Evolutionary conservation across 2,888 invertebrate genomes (phyloP).

Genomic region (Leistus spinibarbis): DNA sequence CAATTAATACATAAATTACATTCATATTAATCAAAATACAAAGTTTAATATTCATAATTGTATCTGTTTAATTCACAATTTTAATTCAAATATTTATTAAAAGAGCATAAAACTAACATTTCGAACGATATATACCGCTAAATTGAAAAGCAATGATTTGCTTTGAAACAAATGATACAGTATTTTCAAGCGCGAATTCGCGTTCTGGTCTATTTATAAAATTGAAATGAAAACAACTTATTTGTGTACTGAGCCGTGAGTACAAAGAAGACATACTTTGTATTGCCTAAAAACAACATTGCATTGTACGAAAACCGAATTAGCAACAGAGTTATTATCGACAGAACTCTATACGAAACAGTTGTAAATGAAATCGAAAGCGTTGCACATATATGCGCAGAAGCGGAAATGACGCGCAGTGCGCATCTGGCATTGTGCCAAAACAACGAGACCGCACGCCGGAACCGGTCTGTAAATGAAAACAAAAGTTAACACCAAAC

Average conservation of each 20-base stretch:
- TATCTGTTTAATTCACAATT: too few species aligned
- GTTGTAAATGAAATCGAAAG: slow-evolving; percentile 34
- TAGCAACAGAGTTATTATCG: background rate
- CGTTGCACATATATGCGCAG: slow-evolving; percentile 20
- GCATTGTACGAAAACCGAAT: background rate
- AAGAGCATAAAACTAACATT: too few species aligned
- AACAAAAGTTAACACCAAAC: slow-evolving; percentile 11
- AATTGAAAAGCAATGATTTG: background rate
- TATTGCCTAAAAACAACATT: background rate
- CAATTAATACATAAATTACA: too few species aligned
- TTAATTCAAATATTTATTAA: too few species aligned
- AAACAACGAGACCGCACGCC: slow-evolving; percentile 4
- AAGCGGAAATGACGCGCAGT: slow-evolving; percentile 16
- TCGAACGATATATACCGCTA: background rate
- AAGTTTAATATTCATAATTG: too few species aligned
- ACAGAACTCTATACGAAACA: background rate
- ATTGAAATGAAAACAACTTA: background rate
- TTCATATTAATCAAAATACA: too few species aligned
- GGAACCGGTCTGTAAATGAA: slow-evolving; percentile 22
- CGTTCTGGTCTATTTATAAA: background rate
- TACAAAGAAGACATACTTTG: background rate
- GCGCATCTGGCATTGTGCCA: slow-evolving; percentile 33
- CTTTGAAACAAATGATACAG: background rate
- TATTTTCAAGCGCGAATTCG: background rate
- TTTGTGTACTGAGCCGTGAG: background rate